Evolutionary conservation across 2,888 invertebrate genomes (phyloP).

Genomic region (Tinea pellionella): DNA sequence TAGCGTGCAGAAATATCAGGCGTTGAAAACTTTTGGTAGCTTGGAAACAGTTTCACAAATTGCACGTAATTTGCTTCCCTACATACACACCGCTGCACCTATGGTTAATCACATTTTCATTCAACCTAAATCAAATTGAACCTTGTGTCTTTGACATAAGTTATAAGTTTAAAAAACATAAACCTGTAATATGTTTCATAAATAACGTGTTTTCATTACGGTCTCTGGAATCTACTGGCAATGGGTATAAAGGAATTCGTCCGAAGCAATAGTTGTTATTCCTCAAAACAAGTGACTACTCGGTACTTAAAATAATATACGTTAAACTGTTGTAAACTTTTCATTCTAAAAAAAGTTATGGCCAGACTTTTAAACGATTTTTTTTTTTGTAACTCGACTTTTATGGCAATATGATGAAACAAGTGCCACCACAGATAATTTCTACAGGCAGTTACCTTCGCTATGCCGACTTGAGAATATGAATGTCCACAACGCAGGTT

Average conservation of each 20-base stretch:
- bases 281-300: not conserved
- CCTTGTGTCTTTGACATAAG: not conserved
- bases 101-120: not conserved
- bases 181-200: not conserved
- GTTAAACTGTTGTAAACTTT: not conserved
- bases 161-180: not conserved
- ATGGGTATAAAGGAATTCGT: constrained; percentile 5
- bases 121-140: not conserved
- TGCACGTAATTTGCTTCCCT: constrained; percentile 36
- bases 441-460: too few species aligned
- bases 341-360: not conserved
- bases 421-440: too few species aligned
- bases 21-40: constrained; percentile 38
- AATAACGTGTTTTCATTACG: not conserved
- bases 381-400: too few species aligned
- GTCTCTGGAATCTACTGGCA: not conserved
- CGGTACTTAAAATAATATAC: not conserved
- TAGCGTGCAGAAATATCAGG: constrained; percentile 34
- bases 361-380: not conserved
- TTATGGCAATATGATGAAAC: too few species aligned
- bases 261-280: not conserved
- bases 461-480: too few species aligned
- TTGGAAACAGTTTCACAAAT: constrained; percentile 42
- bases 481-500: too few species aligned
- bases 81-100: constrained; percentile 6